Percentiles rank a stretch among this genome's conserved stretches.
Conservation (phyloP, 2,113 vertebrate genomes). For the Charadrius vociferus region DNA sequence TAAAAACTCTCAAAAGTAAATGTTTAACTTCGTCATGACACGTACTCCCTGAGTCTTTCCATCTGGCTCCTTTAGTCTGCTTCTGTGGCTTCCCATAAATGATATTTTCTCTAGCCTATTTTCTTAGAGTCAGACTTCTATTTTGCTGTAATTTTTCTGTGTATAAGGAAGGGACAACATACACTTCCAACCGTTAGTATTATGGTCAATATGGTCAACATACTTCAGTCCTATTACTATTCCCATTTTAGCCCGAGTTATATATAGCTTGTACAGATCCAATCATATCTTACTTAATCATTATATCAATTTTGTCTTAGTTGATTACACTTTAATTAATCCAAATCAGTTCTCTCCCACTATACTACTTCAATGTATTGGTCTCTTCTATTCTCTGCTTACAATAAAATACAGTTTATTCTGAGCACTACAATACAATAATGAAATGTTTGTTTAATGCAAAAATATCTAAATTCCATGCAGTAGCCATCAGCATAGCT, state of each 20-base stretch:
- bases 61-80: background rate
- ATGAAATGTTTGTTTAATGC: background rate
- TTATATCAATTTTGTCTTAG: background rate
- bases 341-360: background rate
- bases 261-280: background rate
- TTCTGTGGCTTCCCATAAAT: background rate
- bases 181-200: background rate
- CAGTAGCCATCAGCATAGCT: background rate
- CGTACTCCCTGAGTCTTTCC: background rate
- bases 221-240: no score
- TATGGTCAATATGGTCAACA: background rate
- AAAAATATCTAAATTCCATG: background rate
- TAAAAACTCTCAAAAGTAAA: background rate
- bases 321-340: background rate
- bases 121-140: background rate
- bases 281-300: background rate
- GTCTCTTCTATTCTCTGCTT: background rate
- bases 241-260: background rate
- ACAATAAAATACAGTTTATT: background rate
- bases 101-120: background rate
- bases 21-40: rapidly evolving
- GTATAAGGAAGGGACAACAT: background rate
- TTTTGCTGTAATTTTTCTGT: background rate
- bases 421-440: background rate
- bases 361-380: background rate